A percentile compares a stretch with the other conserved stretches of the same genome.
phyloP scores from a whole-genome alignment of 2,113 vertebrate species.

The Fregetta grallaria region DNA sequence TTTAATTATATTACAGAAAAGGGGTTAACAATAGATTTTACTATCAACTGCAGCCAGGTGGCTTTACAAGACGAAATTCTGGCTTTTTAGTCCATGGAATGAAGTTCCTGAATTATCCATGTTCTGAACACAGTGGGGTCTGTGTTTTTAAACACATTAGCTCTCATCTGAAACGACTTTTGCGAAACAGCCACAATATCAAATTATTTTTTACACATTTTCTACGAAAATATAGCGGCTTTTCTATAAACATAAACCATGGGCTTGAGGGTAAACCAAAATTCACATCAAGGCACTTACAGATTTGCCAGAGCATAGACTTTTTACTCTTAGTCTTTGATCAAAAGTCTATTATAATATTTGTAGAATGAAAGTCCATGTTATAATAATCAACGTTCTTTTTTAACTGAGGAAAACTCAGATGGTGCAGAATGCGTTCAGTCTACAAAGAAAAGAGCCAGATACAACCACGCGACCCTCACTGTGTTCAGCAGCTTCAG shows the following conservation, averaged over 20 bases:
- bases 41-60: constrained; percentile 53
- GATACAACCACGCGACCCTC: background rate
- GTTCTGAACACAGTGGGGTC: background rate
- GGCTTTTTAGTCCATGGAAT: background rate
- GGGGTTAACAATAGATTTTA: background rate
- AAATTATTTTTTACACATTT: background rate
- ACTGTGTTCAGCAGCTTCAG: background rate
- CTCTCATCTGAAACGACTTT: background rate
- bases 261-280: background rate
- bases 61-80: constrained; percentile 28
- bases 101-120: background rate
- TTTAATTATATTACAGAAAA: constrained; percentile 55
- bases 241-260: background rate
- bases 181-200: background rate
- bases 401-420: background rate
- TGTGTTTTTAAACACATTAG: background rate
- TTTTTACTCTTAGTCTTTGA: background rate
- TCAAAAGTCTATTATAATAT: background rate
- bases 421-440: fast-evolving
- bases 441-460: background rate
- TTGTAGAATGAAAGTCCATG: background rate
- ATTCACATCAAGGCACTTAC: background rate
- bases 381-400: background rate
- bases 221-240: background rate
- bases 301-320: background rate